phyloP scores from a whole-genome alignment of 2,888 invertebrate genomes.

The Caenorhabditis sp. region DNA sequence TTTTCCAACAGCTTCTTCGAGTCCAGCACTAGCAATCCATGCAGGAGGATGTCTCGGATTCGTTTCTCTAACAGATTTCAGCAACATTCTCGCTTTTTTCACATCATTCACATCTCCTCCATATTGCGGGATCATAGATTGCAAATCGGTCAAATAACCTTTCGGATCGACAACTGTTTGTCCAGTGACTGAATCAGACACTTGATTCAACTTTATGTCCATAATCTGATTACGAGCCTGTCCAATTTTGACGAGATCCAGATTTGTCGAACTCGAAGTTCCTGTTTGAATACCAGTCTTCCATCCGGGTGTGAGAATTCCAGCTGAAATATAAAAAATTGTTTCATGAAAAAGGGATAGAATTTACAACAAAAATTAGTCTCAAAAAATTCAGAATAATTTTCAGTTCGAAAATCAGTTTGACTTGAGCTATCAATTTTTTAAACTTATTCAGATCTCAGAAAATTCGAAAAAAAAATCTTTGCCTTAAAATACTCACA shows the following conservation, averaged over 20 bases:
- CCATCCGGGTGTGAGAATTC: conserved; percentile 80
- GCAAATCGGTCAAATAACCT: conserved; percentile 97
- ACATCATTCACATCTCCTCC: conserved; percentile 80
- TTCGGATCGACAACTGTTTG: conserved; percentile 99
- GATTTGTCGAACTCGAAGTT: conserved; percentile 75
- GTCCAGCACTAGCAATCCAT: conserved; percentile 97
- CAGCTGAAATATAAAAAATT: conserved; percentile 28
- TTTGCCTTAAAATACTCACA: no score
- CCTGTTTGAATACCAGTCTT: conserved; percentile 76
- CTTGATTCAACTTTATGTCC: conserved; percentile 95
- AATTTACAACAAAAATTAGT: no score
- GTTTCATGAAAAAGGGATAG: no score
- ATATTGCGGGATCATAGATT: conserved; percentile 98
- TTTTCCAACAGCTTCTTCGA: conserved; percentile 84
- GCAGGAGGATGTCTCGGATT: conserved; percentile 99
- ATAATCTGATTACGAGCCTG: conserved; percentile 97
- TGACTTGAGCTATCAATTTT: no score
- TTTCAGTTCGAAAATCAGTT: no score
- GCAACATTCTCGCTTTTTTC: conserved; percentile 81
- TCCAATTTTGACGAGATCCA: conserved; percentile 97
- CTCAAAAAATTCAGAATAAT: neutral
- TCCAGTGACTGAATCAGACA: conserved; percentile 92
- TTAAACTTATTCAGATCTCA: conserved; percentile 5
- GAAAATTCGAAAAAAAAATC: neutral
- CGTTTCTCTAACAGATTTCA: conserved; percentile 93